Percentiles rank a stretch among this genome's conserved stretches.
These are phyloP conservation scores for Craterocephalus amniculus DNA, from an alignment of 2,797 vertebrate species.

Conservation along the genomic window DNA sequence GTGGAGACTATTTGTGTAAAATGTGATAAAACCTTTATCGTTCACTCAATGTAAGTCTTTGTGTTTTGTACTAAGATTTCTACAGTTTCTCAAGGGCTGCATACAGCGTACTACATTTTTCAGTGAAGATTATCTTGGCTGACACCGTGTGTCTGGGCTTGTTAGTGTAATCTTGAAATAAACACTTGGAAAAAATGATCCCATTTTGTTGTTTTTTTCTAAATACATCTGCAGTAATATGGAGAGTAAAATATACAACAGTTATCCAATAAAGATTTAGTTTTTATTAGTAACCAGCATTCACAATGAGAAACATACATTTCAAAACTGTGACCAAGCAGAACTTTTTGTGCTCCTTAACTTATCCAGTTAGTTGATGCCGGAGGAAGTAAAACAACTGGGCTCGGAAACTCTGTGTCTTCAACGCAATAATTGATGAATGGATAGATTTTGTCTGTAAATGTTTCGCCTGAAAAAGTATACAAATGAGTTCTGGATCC, in stretches of 20 bases:
- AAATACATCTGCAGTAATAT: not conserved
- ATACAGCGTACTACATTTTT: not conserved
- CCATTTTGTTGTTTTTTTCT: not conserved
- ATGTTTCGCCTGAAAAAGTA: slow-evolving; percentile 41
- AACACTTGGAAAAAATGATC: not conserved
- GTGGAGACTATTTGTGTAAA: not conserved
- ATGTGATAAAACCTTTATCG: not conserved
- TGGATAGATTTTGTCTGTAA: slow-evolving; percentile 58
- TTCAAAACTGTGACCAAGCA: not conserved
- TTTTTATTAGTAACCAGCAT: not conserved
- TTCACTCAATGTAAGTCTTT: slow-evolving; percentile 7
- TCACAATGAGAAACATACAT: not conserved
- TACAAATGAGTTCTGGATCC: slow-evolving; percentile 43
- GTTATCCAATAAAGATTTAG: not conserved
- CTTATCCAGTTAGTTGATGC: slow-evolving; percentile 55
- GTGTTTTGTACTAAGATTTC: slow-evolving; percentile 21
- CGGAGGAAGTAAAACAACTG: slow-evolving; percentile 32
- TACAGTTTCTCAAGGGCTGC: not conserved
- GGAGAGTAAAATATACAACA: not conserved
- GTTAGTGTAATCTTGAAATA: not conserved
- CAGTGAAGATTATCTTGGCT: not conserved
- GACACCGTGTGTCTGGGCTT: not conserved
- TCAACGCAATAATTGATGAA: slow-evolving; percentile 63
- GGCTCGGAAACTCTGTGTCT: not conserved
- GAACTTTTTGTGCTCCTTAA: slow-evolving; percentile 4